Evolutionary conservation across 2,113 vertebrate species (phyloP), one percentile per base, ranked within the genome.

Genomic region (Fregata magnificens): DNA sequence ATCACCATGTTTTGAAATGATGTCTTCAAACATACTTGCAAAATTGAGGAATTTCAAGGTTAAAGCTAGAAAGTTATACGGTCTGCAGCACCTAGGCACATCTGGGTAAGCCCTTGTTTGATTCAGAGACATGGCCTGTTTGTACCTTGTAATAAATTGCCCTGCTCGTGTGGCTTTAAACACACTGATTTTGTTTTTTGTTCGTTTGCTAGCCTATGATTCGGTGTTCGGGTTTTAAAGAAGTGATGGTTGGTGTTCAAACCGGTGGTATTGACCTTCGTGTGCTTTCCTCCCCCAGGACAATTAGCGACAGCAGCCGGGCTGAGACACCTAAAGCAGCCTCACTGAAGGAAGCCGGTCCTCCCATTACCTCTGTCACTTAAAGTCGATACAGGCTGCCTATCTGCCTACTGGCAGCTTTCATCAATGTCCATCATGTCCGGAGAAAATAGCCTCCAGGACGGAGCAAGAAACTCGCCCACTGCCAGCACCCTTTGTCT

Each of bases 401-500:
- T 72, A 97, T 52, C 96, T 97, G 98, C 96, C 93, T 74, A 97
- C 96, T 34, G n/a, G 89, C 87, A 88, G 87, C 98, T 99, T 99
- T 98, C 98, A 98, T 99, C 98, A 96, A 62, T 56, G 70, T 97
- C 98, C 98, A 98, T 97, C 86, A 95, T 70, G 91, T 97, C 96
- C 32, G 59, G 96, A 95, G 97, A 97, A 95, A 98, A 98, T 86
- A 96, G 70, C 79, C 58, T 92, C 22, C 82, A 81, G 91, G 88
- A 94, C 14, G 34, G 82, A 94, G 94, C 70, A 95, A 93, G 86
- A 86, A 93, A 95, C 92, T 91, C 94, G 90, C 92, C 97, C 55
- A 58, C 93, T 95, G 95, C 96, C 96, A 98, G 98, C 97, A 98
- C 98, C 79, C 65, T 98, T 99, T 99, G 98, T 99, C 97, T 97